Conservation (phyloP, 2,888 invertebrate species). For the Ophion ellenae region DNA sequence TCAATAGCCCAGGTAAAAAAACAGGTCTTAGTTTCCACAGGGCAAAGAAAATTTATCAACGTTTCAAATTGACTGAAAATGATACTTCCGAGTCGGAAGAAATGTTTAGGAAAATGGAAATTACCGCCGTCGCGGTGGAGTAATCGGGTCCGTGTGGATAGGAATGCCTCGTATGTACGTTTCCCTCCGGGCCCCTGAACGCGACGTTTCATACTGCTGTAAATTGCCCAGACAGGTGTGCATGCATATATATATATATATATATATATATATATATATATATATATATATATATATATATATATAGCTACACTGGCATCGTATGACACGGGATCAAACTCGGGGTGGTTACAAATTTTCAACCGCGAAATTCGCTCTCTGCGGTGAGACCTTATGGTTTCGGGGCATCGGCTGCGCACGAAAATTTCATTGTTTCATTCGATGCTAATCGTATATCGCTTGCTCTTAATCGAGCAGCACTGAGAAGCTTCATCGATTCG, state of each 20-base stretch:
- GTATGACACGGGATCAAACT: slow-evolving; percentile 22
- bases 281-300: not conserved
- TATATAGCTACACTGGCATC: not conserved
- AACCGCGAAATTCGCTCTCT: slow-evolving; percentile 23
- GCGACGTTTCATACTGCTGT: slow-evolving; percentile 16
- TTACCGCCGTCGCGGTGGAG: not conserved
- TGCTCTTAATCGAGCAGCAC: slow-evolving; percentile 27
- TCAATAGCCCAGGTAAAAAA: not conserved
- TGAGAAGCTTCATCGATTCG: not conserved
- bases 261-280: not conserved
- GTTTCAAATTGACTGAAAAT: not conserved
- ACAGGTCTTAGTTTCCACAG: not conserved
- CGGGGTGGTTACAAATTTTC: slow-evolving; percentile 21
- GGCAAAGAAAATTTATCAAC: not conserved
- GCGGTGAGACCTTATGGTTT: slow-evolving; percentile 8
- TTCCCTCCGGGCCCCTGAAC: not conserved
- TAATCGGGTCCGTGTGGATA: not conserved
- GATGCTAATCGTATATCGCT: slow-evolving; percentile 36
- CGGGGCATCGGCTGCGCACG: not conserved
- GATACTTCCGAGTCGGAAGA: not conserved
- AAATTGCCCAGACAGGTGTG: slow-evolving; percentile 16
- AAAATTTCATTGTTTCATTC: slow-evolving; percentile 25
- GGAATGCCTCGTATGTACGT: not conserved
- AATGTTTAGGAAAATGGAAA: not conserved
- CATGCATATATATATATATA: not conserved